Base-by-base conservation (phyloP, 2,888 invertebrate genomes). In the Octodonta nipae region DNA sequence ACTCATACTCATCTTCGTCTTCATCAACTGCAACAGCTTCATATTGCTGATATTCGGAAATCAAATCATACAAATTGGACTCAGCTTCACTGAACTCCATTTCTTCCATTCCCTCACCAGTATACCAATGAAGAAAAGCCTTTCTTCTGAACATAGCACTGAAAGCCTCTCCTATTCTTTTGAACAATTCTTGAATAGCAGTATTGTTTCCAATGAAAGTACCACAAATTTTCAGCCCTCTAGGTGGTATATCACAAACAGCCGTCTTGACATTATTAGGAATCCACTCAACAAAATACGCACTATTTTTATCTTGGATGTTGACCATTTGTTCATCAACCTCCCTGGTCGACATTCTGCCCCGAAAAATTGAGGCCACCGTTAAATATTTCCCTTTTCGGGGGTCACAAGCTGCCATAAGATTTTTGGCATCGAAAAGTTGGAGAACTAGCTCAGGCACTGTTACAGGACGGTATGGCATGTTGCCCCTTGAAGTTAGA, bases 321-420 rank as follows among this genome's bases (percentile, higher is more conserved):
- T 74, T 75, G 37, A 71, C 52, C 74, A 78, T 75, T 60, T 66
- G 65, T 39, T 67, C 65, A 40, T 69, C 64, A 7, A 73, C 70
- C 52, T 73, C 71, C 45, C 68, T 70, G 54, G 71, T 73, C 3
- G 71, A 73, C 66, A 75, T 81, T 46, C 71, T 58, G 29, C 86
- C 86, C 55, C 81, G 58, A 62, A 81, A 80, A 54, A 87, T 82
- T 48, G 81, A 78, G 17, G 86, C 84, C 10, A 81, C 84, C 0
- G 86, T 86, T 35, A 87, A 68, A 62, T 86, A 87, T 35, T 48
- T 53, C 12, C 85, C 85, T 56, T 77, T 78, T 29, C 84, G 66
- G 4, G 86, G 85, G 66, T 87, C 85, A 55, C 84, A 85, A 15
- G 86, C 86, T 33, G 84, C 81, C 85, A 87, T 86, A 78, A 86